phyloP scores from a whole-genome alignment of 2,113 vertebrate species.

The Vidua chalybeata region DNA sequence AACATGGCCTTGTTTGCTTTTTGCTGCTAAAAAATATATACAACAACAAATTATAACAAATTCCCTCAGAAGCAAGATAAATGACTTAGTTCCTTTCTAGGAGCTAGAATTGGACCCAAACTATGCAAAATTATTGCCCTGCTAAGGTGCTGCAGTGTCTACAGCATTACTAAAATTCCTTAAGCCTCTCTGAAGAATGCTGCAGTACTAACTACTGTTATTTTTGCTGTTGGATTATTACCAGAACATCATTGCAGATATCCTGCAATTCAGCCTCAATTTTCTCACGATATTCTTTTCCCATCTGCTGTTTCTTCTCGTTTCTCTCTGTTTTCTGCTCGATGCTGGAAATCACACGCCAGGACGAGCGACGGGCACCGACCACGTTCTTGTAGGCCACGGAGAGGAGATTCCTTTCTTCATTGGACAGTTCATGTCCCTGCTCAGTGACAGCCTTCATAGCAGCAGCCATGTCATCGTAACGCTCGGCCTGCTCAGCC shows the following conservation, averaged over 20 bases:
- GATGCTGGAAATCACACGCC: constrained; percentile 97
- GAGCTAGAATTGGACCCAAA: not conserved
- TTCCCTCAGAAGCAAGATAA: not conserved
- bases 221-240: constrained; percentile 71
- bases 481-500: constrained; percentile 96
- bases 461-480: constrained; percentile 96
- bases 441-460: constrained; percentile 98
- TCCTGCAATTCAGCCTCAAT: constrained; percentile 94
- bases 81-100: not conserved
- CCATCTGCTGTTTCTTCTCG: constrained; percentile 98
- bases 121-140: not conserved
- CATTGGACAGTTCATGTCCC: constrained; percentile 92
- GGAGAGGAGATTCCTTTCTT: constrained; percentile 96
- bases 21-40: not conserved
- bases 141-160: not conserved
- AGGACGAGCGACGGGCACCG: constrained; percentile 93
- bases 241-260: constrained; percentile 98
- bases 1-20: not conserved
- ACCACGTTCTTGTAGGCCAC: constrained; percentile 99
- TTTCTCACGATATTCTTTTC: constrained; percentile 92
- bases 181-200: constrained; percentile 2
- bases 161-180: not conserved
- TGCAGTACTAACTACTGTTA: constrained; percentile 38
- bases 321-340: constrained; percentile 95
- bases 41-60: not conserved